Evolutionary conservation across 1,140 invertebrate genomes (phyloP), one percentile per base, ranked within the genome.

Genomic region (Drosophila athabasca): DNA sequence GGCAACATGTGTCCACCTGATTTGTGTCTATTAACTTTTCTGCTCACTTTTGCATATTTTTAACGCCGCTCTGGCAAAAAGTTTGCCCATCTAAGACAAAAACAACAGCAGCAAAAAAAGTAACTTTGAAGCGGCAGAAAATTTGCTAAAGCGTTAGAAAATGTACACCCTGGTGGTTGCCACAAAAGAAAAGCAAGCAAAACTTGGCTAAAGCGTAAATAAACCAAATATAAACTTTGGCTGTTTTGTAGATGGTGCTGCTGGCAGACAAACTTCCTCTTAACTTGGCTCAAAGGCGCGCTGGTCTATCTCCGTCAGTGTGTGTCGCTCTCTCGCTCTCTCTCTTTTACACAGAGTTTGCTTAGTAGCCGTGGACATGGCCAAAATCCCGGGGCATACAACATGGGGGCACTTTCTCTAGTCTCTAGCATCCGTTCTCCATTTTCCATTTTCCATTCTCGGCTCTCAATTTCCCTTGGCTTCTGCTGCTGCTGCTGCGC

Each of bases 201-300:
- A 88, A 81, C 70, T 82, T 87, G 83, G 66, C 82, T 88, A 79
- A 39, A 88, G 82, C 82, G 82, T 87, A 88, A 87, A 87, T 87
- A 87, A 87, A 88, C 83, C 79, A 87, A 88, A 87, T 87, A 87
- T 88, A 87, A 87, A 88, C 74, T 85, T 83, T 76, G 62, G 48
- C 54, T 75, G 60, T 51, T 66, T 45, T 39, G 11, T 39, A 5
- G 62, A 35, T 59, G 62, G 49, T 44, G 65, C 51, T 62, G 59
- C 66, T 54, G 65, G 54, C 82, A 71, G 75, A 82, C 74, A 82
- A 87, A 87, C 78, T 87, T 87, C 69, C 71, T 76, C 66, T 88
- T 52, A 76, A 81, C 78, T 69, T 87, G 75, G 83, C 65, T 66
- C 61, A 69, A 57, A 77, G 75, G 64, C 9, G 35, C 35, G 17